Base-by-base conservation (phyloP, 2,113 vertebrate species). In the Piaya cayana region DNA sequence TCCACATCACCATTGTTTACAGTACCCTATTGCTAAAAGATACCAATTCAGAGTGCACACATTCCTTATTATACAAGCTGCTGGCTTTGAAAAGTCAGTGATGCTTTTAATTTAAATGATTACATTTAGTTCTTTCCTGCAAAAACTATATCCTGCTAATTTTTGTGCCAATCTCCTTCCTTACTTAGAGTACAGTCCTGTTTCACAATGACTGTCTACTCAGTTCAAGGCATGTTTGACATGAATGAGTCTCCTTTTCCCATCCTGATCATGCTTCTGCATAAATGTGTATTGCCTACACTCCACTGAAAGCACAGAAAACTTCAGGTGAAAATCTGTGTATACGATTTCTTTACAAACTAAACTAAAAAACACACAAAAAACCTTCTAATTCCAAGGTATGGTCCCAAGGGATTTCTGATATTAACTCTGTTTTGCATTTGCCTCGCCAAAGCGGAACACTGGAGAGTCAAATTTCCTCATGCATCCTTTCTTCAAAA, bases 1-100 rank as follows among this genome's bases (percentile, higher is more conserved):
- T 95, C 83, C 59, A 70, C 55, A 89, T 95, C 91, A 97, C 77
- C 64, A 45, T 82, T 95, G 97, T 94, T 96, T 97, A 91, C 69
- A 88, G 56, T 18, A 68, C 52, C 81, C 71, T 59, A 87, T 88
- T 95, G 91, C 45, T 76, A 60, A 37, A 39, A 90, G 26, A 82
- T n/a, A 75, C 18, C 63, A 90, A 60, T 91, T 94, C 63, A 95
- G 71, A 93, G 43, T 50, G 84, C 12, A 22, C 36, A 13, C 27
- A 39, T 30, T 88, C 50, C 52, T 74, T 49, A 25, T 52, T 60
- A 45, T 22, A 82, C 53, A 79, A 49, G 36, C 29, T n/a, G 72
- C 5, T 34, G 32, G 42, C 74, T 83, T 68, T 62, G 77, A 91
- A 78, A 82, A 75, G 27, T 60, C 62, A 15, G 4, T 2, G 37